Conservation (phyloP, 2,888 invertebrate species). For the Euphydryas editha region DNA sequence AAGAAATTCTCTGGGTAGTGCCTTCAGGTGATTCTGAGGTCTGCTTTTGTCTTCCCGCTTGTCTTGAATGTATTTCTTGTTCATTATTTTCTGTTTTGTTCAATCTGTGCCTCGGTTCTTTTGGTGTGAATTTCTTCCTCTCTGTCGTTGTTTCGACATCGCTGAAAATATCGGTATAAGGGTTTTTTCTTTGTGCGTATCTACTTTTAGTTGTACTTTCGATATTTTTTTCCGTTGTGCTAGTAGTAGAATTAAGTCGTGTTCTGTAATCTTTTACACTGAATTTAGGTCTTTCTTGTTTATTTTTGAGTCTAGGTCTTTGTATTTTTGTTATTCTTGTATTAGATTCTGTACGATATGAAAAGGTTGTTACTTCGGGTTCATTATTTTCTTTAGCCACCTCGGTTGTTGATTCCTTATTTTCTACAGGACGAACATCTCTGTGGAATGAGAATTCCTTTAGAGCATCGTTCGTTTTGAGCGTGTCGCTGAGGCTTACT, state of each 20-base stretch:
- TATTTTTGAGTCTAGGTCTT: slow-evolving; percentile 75
- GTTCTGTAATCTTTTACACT: slow-evolving; percentile 91
- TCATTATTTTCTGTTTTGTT: slow-evolving; percentile 64
- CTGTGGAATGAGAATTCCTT: slow-evolving; percentile 75
- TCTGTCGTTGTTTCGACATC: slow-evolving; percentile 75
- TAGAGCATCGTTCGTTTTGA: slow-evolving; percentile 58
- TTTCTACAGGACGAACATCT: slow-evolving; percentile 73
- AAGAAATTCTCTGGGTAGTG: slow-evolving; percentile 71
- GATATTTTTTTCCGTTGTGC: slow-evolving; percentile 67
- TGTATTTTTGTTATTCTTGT: slow-evolving; percentile 58
- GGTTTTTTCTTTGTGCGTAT: slow-evolving; percentile 78
- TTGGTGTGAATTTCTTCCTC: slow-evolving; percentile 80
- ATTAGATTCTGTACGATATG: slow-evolving; percentile 60
- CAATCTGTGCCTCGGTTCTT: slow-evolving; percentile 71
- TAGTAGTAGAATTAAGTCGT: slow-evolving; percentile 83
- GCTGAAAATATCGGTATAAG: slow-evolving; percentile 62
- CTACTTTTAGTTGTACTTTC: slow-evolving; percentile 69
- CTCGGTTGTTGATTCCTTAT: slow-evolving; percentile 67
- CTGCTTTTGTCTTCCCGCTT: slow-evolving; percentile 65
- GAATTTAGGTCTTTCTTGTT: slow-evolving; percentile 87
- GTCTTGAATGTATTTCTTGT: slow-evolving; percentile 64
- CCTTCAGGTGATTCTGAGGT: slow-evolving; percentile 64
- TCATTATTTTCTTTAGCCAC: slow-evolving; percentile 50
- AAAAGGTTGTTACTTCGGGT: slow-evolving; percentile 59
- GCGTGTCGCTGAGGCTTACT: slow-evolving; percentile 63